A percentile compares a stretch with the other conserved stretches of the same genome.
Evolutionary conservation across 2,113 vertebrate species (phyloP).

Genomic region (Pygoscelis antarcticus): DNA sequence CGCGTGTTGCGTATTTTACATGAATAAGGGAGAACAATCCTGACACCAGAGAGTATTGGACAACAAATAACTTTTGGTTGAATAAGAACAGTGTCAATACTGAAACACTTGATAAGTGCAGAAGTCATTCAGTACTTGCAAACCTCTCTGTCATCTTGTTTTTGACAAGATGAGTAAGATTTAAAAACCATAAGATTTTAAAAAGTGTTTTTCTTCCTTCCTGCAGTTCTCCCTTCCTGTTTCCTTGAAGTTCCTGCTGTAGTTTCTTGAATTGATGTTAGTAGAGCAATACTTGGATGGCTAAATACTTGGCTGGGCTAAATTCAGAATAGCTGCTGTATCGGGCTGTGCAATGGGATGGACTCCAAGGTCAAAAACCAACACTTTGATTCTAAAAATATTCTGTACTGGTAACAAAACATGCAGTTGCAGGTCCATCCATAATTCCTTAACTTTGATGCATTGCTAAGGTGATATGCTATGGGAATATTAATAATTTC

Average conservation of each 20-base stretch:
- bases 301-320: background rate
- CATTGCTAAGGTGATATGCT: background rate
- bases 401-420: background rate
- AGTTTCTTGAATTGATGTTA: background rate
- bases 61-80: background rate
- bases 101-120: background rate
- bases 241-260: background rate
- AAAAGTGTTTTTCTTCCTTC: background rate
- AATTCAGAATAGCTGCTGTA: background rate
- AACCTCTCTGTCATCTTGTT: background rate
- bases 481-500: background rate
- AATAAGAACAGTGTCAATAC: background rate
- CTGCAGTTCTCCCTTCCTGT: background rate
- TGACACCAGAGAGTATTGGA: background rate
- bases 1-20: rapidly evolving
- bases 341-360: background rate
- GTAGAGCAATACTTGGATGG: background rate
- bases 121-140: background rate
- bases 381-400: background rate
- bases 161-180: background rate
- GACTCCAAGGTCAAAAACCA: background rate
- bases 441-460: background rate
- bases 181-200: background rate
- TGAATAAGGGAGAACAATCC: background rate
- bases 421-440: background rate